A percentile compares a stretch with the other conserved stretches of the same genome.
phyloP scores from a whole-genome alignment of 2,797 vertebrate genomes.

The Alfaro cultratus region DNA sequence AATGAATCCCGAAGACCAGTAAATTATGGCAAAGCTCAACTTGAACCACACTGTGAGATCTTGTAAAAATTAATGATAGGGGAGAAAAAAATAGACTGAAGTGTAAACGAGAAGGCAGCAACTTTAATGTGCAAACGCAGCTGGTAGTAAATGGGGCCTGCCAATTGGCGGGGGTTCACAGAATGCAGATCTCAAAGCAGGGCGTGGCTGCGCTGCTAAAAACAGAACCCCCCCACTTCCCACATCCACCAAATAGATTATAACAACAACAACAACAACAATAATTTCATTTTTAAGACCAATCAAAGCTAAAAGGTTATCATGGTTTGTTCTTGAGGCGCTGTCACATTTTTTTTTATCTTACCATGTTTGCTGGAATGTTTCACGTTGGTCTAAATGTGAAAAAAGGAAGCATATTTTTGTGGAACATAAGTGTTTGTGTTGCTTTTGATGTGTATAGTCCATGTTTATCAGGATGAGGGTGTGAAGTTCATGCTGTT shows the following conservation, averaged over 20 bases:
- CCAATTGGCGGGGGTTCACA: constrained; percentile 73
- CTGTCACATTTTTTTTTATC: not conserved
- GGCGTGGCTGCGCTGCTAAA: constrained; percentile 59
- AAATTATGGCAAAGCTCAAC: constrained; percentile 56
- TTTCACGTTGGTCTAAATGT: not conserved
- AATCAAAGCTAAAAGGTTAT: not conserved
- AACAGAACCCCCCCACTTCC: constrained; percentile 7
- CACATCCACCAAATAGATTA: not conserved
- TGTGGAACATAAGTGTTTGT: not conserved
- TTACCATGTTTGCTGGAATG: not conserved
- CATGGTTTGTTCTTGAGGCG: not conserved
- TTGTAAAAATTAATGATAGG: constrained; percentile 76
- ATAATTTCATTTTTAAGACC: not conserved
- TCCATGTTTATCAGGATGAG: not conserved
- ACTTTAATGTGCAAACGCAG: constrained; percentile 66
- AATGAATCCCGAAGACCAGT: constrained; percentile 48
- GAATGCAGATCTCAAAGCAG: constrained; percentile 58
- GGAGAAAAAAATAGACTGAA: constrained; percentile 58
- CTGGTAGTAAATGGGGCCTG: constrained; percentile 70
- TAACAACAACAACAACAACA: not conserved
- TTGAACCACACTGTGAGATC: constrained; percentile 49
- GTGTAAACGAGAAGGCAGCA: constrained; percentile 57
- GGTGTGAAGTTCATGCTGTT: not conserved
- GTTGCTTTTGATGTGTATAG: not conserved
- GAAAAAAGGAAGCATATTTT: not conserved